phyloP scores from a whole-genome alignment of 2,797 vertebrate species.

The Coccyzus lansbergi region DNA sequence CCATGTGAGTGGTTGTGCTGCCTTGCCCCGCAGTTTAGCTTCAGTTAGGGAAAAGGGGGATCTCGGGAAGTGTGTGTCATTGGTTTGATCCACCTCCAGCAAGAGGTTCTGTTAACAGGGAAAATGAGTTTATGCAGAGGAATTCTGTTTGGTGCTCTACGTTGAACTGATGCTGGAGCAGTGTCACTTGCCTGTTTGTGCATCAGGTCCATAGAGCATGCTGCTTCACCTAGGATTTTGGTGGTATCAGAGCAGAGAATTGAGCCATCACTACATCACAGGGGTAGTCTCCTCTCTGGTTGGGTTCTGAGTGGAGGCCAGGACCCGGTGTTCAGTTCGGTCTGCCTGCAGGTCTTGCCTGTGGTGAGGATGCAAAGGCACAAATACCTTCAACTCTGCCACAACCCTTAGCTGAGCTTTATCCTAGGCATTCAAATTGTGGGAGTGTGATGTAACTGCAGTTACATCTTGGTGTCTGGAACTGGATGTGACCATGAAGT shows the following conservation, averaged over 20 bases:
- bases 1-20: neutral
- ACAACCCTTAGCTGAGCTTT: neutral
- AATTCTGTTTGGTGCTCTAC: neutral
- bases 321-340: neutral
- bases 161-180: neutral
- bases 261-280: neutral
- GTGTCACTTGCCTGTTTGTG: neutral
- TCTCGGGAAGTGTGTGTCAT: accelerated
- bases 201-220: neutral
- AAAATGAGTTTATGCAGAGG: neutral
- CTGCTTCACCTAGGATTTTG: neutral
- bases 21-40: neutral
- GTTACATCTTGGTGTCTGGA: neutral
- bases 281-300: neutral
- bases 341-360: neutral
- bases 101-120: neutral
- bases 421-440: neutral
- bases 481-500: neutral
- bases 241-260: neutral
- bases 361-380: neutral
- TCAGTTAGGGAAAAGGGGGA: neutral
- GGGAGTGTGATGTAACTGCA: neutral
- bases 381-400: neutral
- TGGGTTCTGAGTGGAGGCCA: neutral
- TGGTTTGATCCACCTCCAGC: neutral